These are phyloP conservation scores for Nemoura dubitans DNA, from an alignment of 2,888 invertebrate genomes.

Conservation along the genomic window DNA sequence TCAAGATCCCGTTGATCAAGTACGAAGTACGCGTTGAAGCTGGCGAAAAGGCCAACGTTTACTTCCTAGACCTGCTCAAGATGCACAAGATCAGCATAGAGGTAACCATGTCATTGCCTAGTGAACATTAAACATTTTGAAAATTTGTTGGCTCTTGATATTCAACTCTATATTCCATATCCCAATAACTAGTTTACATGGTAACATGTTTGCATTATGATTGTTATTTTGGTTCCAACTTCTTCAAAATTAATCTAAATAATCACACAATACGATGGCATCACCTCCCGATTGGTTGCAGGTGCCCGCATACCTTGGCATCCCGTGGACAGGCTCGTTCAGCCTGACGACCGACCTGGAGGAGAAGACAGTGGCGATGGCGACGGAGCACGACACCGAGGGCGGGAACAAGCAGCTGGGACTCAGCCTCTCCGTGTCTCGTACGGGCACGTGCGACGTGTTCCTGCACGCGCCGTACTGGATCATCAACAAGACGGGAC, in stretches of 20 bases:
- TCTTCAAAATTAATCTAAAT: background rate
- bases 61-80: slow-evolving; percentile 71
- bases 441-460: slow-evolving; percentile 71
- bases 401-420: slow-evolving; percentile 72
- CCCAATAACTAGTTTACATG: too few species aligned
- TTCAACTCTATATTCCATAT: too few species aligned
- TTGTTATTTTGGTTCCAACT: slow-evolving; percentile 15
- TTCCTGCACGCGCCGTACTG: slow-evolving; percentile 84
- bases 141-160: slow-evolving; percentile 27
- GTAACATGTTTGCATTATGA: too few species aligned
- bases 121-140: slow-evolving; percentile 52
- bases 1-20: slow-evolving; percentile 63
- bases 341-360: slow-evolving; percentile 68
- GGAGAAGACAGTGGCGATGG: slow-evolving; percentile 69
- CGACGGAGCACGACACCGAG: slow-evolving; percentile 73
- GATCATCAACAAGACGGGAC: slow-evolving; percentile 88
- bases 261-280: too few species aligned
- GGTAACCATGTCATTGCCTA: slow-evolving; percentile 40
- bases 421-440: slow-evolving; percentile 73
- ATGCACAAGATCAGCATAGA: slow-evolving; percentile 64
- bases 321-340: slow-evolving; percentile 76
- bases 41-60: slow-evolving; percentile 75
- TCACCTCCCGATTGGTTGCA: background rate
- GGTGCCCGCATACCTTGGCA: slow-evolving; percentile 70
- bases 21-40: slow-evolving; percentile 71